phyloP scores from a whole-genome alignment of 2,113 vertebrate genomes.

The Beaufortia kweichowensis region DNA sequence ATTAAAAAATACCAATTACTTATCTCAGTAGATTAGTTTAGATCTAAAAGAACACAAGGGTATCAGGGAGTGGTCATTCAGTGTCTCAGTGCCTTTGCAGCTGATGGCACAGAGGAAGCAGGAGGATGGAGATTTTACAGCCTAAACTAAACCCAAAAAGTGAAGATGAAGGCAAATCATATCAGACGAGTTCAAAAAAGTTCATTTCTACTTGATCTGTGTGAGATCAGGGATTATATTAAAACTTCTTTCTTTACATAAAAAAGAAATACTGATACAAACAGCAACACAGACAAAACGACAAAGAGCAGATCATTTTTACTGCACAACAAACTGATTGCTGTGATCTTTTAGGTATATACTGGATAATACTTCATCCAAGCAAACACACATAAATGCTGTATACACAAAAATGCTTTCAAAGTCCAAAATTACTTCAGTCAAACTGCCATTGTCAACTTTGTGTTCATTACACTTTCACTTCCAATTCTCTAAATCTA shows the following conservation, averaged over 20 bases:
- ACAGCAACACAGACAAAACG: constrained; percentile 1
- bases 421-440: background rate
- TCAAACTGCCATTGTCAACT: background rate
- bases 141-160: background rate
- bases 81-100: background rate
- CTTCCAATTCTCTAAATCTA: background rate
- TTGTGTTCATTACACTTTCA: background rate
- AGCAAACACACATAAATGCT: constrained; percentile 24
- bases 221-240: background rate
- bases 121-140: background rate
- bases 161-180: background rate
- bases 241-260: background rate
- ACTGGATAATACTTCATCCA: constrained; percentile 9
- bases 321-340: background rate
- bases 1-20: background rate
- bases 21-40: background rate
- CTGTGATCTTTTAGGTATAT: background rate
- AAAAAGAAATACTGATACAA: constrained; percentile 5
- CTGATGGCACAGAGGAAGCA: constrained; percentile 2
- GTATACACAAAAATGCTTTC: constrained; percentile 16
- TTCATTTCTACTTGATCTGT: background rate
- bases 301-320: constrained; percentile 7
- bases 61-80: background rate
- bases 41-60: background rate
- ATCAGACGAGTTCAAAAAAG: background rate